These are phyloP conservation scores for Pyrgilauda ruficollis DNA, from an alignment of 2,113 vertebrate species.

Conservation along the genomic window DNA sequence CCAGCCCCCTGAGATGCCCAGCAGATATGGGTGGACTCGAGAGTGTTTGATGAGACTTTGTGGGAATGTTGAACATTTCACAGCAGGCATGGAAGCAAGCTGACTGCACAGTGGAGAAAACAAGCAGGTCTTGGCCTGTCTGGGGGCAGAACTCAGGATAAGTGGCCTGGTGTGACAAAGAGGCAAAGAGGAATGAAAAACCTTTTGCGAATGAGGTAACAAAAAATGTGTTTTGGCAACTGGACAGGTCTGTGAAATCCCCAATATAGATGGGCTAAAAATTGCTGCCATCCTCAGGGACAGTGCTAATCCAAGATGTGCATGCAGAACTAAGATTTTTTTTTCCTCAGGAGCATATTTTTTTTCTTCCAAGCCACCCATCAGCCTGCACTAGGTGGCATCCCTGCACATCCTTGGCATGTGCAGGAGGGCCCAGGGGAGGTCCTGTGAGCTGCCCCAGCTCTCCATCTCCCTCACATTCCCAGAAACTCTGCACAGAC, in stretches of 20 bases:
- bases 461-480: background rate
- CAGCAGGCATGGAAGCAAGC: background rate
- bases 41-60: accelerated
- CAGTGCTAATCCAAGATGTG: background rate
- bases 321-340: background rate
- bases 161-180: background rate
- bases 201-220: background rate
- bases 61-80: background rate
- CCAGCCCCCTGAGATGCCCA: background rate
- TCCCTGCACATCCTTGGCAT: background rate
- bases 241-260: background rate
- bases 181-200: background rate
- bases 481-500: background rate
- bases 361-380: background rate
- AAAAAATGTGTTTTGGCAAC: background rate
- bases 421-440: background rate
- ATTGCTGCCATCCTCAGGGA: background rate
- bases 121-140: background rate
- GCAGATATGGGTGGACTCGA: accelerated
- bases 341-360: background rate
- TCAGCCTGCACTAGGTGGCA: background rate
- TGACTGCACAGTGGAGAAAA: background rate
- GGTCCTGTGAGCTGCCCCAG: background rate
- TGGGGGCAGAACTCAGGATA: background rate
- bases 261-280: background rate